phyloP scores from a whole-genome alignment of 2,113 vertebrate genomes.

The Vulpes ferrilata region DNA sequence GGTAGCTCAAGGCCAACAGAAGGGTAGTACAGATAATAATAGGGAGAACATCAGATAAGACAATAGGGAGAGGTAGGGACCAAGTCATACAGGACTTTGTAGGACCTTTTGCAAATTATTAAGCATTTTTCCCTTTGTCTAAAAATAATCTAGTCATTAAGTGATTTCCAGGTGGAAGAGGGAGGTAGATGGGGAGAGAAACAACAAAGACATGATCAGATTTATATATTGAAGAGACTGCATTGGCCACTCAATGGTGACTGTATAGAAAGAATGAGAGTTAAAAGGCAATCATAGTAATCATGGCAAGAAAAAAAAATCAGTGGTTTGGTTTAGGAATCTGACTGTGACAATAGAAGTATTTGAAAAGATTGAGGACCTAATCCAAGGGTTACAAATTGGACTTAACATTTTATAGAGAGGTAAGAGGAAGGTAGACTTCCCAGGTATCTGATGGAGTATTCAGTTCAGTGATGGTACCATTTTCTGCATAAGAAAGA shows the following conservation, averaged over 20 bases:
- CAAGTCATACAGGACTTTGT: not conserved
- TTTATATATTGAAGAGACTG: not conserved
- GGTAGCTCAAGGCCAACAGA: not conserved
- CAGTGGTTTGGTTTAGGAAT: too few species aligned
- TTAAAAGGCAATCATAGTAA: not conserved
- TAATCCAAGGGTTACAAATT: not conserved
- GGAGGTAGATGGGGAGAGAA: accelerated
- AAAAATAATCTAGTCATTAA: not conserved
- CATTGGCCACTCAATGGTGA: not conserved
- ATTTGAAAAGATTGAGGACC: not conserved
- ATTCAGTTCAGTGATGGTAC: not conserved
- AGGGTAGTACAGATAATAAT: too few species aligned
- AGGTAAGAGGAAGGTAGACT: not conserved
- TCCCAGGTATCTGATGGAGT: not conserved
- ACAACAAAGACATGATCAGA: not conserved
- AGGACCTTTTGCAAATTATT: not conserved
- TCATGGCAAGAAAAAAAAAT: not conserved
- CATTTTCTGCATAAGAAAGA: not conserved
- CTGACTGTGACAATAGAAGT: not conserved
- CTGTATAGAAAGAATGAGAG: not conserved
- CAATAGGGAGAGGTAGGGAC: not conserved
- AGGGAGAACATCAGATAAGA: not conserved
- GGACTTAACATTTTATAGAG: not conserved
- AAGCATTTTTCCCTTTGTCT: not conserved
- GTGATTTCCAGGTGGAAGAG: not conserved